These are phyloP conservation scores for Hanleya hanleyi DNA, from an alignment of 2,888 invertebrate genomes.

Conservation along the genomic window DNA sequence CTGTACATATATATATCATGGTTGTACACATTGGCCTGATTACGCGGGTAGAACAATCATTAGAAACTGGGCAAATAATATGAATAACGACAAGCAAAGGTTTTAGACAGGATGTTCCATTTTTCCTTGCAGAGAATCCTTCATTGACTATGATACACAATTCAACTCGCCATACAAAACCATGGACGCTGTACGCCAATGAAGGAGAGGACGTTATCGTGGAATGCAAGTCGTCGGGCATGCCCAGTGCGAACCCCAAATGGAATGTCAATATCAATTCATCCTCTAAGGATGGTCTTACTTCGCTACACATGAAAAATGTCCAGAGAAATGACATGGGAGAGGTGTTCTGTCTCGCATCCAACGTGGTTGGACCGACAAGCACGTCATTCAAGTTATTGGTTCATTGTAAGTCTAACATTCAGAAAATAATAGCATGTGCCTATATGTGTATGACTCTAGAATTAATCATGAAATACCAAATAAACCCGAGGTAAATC, in stretches of 20 bases:
- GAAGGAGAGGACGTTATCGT: not conserved
- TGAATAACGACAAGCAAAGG: too few relatives aligned
- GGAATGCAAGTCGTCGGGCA: not conserved
- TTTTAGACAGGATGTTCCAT: not conserved
- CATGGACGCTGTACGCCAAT: not conserved
- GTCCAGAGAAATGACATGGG: not conserved
- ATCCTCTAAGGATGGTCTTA: not conserved
- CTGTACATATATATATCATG: too few relatives aligned
- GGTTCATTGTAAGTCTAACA: not conserved
- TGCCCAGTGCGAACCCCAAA: not conserved
- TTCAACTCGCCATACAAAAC: not conserved
- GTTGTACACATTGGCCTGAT: too few relatives aligned
- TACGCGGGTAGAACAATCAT: too few relatives aligned
- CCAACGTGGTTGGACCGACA: not conserved
- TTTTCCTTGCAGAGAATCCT: not conserved
- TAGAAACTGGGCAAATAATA: too few relatives aligned
- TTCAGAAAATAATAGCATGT: not conserved
- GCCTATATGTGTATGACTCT: not conserved
- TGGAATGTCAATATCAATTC: too few relatives aligned
- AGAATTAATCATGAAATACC: not conserved
- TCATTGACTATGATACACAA: not conserved
- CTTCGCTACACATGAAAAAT: not conserved
- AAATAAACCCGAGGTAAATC: too few relatives aligned
- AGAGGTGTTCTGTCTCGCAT: not conserved
- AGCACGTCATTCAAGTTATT: not conserved